Base-by-base conservation (phyloP, 2,888 invertebrate genomes). In the Gandaritis pyraliata region DNA sequence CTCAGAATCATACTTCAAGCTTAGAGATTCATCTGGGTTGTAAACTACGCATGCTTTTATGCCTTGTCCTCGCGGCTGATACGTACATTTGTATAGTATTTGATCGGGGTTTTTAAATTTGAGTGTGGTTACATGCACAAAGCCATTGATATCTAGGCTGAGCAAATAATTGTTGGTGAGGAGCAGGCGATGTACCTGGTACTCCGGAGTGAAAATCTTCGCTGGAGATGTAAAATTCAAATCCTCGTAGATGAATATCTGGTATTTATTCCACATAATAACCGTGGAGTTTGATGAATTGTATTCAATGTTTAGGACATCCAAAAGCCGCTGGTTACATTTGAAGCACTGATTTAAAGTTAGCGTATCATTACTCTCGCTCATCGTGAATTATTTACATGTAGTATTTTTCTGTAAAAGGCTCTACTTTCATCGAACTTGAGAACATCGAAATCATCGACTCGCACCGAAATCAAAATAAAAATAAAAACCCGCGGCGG, bases 191-290 rank as follows among this genome's bases (percentile, higher is more conserved):
- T 73, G 61, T 55, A 88, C 76, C 66, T 77, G 76, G 51, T 86
- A 90, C 45, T 82, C 84, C 0, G 87, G 84, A 10, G 72, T 63
- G 23, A 87, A 72, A 54, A 69, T 66, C 66, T 79, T 78, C 12
- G 73, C 69, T 7, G 68, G 54, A 52, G 55, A 68, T 12, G 81
- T 73, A 15, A 88, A 81, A 50, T 82, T 74, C 0, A 74, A 56
- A 38, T 81, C 73, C 61, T 85, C 81, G 61, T 87, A 88, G 6
- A 88, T 54, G 48, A 86, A 85, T 73, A 92, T 81, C 80, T 90
- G 88, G 73, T 82, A 87, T 69, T 81, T 87, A 74, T 90, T 90
- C 90, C 90, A 92, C 29, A 88, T 65, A 52, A 83, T 61, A 18
- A 81, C 58, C 58, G 72, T 74, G 3, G 72, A 71, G 59, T 73